These are phyloP conservation scores for Pelodiscus sinensis DNA, from an alignment of 2,113 vertebrate genomes.

Conservation along the genomic window DNA sequence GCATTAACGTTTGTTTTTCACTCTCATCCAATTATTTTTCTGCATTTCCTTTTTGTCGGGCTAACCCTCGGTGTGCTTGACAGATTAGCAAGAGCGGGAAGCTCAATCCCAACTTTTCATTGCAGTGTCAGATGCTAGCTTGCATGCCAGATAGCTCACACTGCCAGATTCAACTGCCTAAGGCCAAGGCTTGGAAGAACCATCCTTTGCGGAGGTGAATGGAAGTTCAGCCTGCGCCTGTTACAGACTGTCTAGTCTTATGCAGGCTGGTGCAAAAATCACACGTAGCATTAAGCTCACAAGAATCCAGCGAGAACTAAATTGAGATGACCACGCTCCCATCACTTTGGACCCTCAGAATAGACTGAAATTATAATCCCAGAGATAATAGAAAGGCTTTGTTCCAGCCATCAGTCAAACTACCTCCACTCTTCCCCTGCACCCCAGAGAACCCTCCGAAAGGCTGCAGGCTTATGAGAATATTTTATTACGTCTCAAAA, in stretches of 20 bases:
- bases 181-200: neutral
- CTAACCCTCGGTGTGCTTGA: neutral
- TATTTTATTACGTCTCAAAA: conserved; percentile 62
- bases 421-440: conserved; percentile 43
- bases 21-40: neutral
- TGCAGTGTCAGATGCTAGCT: neutral
- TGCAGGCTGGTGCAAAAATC: accelerated
- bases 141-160: neutral
- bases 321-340: neutral
- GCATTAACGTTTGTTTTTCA: accelerated
- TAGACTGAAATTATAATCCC: conserved; percentile 30
- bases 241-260: neutral
- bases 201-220: neutral
- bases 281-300: accelerated
- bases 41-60: neutral
- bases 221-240: neutral
- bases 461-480: conserved; percentile 58
- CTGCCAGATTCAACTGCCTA: neutral
- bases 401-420: conserved; percentile 53
- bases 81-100: neutral
- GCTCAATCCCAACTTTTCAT: neutral
- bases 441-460: conserved; percentile 37
- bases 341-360: neutral
- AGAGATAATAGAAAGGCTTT: conserved; percentile 53
- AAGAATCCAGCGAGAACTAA: neutral